Conservation (phyloP, 2,888 invertebrate genomes). For the Melikaiella ostensackeni region DNA sequence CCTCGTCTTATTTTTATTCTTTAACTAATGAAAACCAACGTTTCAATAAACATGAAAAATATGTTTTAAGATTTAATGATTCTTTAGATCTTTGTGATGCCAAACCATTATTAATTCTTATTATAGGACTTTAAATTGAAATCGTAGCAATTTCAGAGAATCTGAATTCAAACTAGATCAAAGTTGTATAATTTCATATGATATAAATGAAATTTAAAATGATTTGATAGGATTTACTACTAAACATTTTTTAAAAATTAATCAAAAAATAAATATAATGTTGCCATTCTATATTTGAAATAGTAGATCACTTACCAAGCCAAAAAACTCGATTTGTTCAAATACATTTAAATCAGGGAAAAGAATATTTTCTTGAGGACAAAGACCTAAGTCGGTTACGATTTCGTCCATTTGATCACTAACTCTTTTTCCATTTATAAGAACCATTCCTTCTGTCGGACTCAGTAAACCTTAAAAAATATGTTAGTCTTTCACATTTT, state of each 20-base stretch:
- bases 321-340: conserved; percentile 91
- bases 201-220: no score
- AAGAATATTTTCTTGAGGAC: conserved; percentile 93
- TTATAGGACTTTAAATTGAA: no score
- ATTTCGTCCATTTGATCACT: conserved; percentile 83
- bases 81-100: no score
- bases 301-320: conserved; percentile 80
- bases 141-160: neutral
- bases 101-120: no score
- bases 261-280: neutral
- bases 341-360: conserved; percentile 89
- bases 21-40: conserved; percentile 78
- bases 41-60: neutral
- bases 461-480: conserved; percentile 82
- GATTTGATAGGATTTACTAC: no score
- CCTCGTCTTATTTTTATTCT: conserved; percentile 78
- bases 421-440: conserved; percentile 85
- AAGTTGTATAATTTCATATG: no score
- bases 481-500: neutral
- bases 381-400: conserved; percentile 88
- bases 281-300: neutral
- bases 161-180: no score
- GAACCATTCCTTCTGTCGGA: conserved; percentile 84
- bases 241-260: no score
- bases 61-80: no score